Evolutionary conservation across 2,888 invertebrate species (phyloP).

Genomic region (Tigriopus californicus): DNA sequence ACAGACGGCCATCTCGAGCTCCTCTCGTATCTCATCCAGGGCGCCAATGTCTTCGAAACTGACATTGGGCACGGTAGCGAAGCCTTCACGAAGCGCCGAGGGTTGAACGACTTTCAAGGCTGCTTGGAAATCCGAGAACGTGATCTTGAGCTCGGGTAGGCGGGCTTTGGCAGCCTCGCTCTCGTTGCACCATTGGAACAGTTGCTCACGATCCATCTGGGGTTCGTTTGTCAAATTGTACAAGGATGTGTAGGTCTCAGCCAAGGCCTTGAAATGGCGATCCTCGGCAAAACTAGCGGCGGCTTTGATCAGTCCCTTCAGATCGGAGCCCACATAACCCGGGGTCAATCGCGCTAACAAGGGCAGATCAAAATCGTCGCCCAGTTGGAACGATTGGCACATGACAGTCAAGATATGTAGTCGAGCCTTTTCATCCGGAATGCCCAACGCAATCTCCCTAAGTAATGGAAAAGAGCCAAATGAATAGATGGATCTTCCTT

Average conservation of each 20-base stretch:
- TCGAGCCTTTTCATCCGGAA: slow-evolving; percentile 68
- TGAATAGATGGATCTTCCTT: too few species aligned
- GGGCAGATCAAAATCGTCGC: slow-evolving; percentile 21
- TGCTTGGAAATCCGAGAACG: background rate
- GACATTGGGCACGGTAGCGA: slow-evolving; percentile 89
- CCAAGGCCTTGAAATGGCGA: slow-evolving; percentile 28
- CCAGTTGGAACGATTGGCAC: slow-evolving; percentile 47
- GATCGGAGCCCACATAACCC: slow-evolving; percentile 88
- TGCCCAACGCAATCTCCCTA: slow-evolving; percentile 78
- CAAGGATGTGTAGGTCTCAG: background rate
- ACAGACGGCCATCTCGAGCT: slow-evolving; percentile 27
- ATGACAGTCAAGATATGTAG: slow-evolving; percentile 54
- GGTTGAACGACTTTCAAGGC: slow-evolving; percentile 51
- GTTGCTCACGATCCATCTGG: background rate
- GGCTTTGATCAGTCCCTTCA: slow-evolving; percentile 64
- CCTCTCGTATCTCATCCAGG: slow-evolving; percentile 44
- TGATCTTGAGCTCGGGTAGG: background rate
- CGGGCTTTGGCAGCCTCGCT: background rate
- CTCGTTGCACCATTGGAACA: background rate
- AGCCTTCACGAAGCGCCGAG: slow-evolving; percentile 86
- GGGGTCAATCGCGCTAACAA: background rate
- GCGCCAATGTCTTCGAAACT: slow-evolving; percentile 96
- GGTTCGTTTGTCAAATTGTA: background rate
- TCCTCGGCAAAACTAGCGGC: slow-evolving; percentile 74
- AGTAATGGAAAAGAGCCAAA: slow-evolving; percentile 39